Evolutionary conservation across 2,113 vertebrate species (phyloP).

Genomic region (Pseudorasbora parva): DNA sequence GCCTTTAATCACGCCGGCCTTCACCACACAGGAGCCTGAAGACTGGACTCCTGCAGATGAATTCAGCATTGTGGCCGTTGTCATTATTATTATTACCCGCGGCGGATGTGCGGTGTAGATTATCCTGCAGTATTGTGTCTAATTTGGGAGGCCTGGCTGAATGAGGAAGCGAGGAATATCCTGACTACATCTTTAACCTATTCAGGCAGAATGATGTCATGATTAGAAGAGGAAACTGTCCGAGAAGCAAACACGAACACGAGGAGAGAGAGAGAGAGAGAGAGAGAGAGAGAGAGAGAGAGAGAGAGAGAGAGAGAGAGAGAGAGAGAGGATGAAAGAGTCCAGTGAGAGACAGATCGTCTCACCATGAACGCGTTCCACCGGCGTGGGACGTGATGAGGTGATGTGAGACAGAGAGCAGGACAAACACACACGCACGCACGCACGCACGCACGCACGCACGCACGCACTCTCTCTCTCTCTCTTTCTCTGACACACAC

Average conservation of each 20-base stretch:
- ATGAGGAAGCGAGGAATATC: conserved; percentile 70
- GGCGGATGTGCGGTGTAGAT: conserved; percentile 51
- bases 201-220: conserved; percentile 84
- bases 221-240: conserved; percentile 84
- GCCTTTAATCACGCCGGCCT: conserved; percentile 78
- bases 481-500: too few relatives aligned
- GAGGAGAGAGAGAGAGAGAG: conserved; percentile 70
- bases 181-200: conserved; percentile 85
- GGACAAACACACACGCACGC: neutral
- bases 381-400: neutral
- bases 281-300: neutral
- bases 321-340: conserved; percentile 74
- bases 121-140: conserved; percentile 70
- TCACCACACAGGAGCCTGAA: too few relatives aligned
- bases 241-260: conserved; percentile 73
- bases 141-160: conserved; percentile 72
- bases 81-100: conserved; percentile 55
- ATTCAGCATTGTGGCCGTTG: conserved; percentile 56
- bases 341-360: neutral
- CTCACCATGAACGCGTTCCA: neutral
- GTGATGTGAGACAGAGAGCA: neutral
- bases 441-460: too few relatives aligned
- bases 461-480: too few relatives aligned
- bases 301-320: conserved; percentile 59
- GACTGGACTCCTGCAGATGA: conserved; percentile 14